Evolutionary conservation across 2,888 invertebrate genomes (phyloP), one percentile per base, ranked within the genome.

Genomic region (Tenthredo scrophulariae): DNA sequence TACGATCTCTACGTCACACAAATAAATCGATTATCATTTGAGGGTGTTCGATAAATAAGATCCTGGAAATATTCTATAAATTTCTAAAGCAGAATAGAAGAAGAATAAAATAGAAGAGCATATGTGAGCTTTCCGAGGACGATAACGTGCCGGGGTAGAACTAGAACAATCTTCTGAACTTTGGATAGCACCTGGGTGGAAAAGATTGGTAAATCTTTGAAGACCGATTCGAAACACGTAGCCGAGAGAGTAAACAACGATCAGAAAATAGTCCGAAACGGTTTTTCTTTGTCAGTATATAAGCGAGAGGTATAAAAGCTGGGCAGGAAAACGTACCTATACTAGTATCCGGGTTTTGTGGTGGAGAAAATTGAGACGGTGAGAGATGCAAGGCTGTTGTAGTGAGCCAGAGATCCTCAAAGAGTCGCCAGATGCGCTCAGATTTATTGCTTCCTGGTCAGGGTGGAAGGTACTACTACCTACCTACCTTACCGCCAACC

Each of bases 381-480:
- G 37, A 40, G 22, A 58, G 62, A 65, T 62, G 43, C 70, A 67
- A 10, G n/a, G 33, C 46, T 46, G 83, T 70, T 83, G 83, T 37
- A 50, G 83, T 46, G 29, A 83, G 37, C 46, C 46, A 80, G 70
- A 83, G 46, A 70, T 70, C 46, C 83, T 83, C 70, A 65, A 70
- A 83, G 83, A 67, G 83, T 83, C 83, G 83, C 83, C 83, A 83
- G 83, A 83, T 83, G 83, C 83, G 83, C 67, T 65, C 83, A 46
- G 83, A 83, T 83, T 83, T 83, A 83, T 83, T 83, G 83, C 67
- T 70, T 70, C 83, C 50, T 33, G 83, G 70, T 70, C 46, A 50
- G 67, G 62, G 2, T 62, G 80, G n/a, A 15, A 37, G 70, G 18
- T 70, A 9, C 37, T 37, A 37, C 7, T 7, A 37, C 37, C 2